These are phyloP conservation scores for Otolemur crassicaudatus DNA, from an alignment of 2,797 vertebrate genomes.

Conservation along the genomic window DNA sequence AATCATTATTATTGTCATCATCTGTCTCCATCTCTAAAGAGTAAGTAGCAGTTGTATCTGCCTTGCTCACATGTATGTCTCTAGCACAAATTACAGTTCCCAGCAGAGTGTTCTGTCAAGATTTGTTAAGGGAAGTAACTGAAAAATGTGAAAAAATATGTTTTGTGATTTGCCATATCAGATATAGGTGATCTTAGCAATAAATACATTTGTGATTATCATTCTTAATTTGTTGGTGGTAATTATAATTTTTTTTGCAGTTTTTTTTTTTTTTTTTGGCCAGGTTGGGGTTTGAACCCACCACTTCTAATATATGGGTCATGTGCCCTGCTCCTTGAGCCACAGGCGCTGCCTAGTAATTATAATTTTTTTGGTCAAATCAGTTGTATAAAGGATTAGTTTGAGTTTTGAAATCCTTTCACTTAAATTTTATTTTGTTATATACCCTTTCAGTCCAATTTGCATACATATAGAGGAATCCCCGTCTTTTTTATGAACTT, in stretches of 20 bases:
- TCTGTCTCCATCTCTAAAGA: neutral
- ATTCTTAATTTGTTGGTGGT: neutral
- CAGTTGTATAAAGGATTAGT: slow-evolving; percentile 5
- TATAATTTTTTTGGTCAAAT: neutral
- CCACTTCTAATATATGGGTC: too few relatives aligned
- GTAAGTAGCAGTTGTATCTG: neutral
- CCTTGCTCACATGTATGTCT: neutral
- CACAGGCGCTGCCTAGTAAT: too few relatives aligned
- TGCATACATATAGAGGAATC: neutral
- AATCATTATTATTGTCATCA: neutral
- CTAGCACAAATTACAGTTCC: neutral
- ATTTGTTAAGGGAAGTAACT: neutral
- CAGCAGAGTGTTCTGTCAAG: neutral
- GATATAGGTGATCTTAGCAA: neutral
- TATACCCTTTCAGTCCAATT: neutral
- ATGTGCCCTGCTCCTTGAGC: too few relatives aligned
- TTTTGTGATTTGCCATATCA: neutral
- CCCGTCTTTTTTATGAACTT: neutral
- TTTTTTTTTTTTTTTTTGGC: too few relatives aligned
- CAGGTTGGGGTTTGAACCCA: too few relatives aligned
- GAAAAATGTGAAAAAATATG: neutral
- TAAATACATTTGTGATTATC: neutral
- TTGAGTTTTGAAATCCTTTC: neutral
- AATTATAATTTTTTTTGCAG: neutral
- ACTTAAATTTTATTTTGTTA: slow-evolving; percentile 5